Evolutionary conservation across 2,113 vertebrate species (phyloP).

Genomic region (Marcusenius ussheri): DNA sequence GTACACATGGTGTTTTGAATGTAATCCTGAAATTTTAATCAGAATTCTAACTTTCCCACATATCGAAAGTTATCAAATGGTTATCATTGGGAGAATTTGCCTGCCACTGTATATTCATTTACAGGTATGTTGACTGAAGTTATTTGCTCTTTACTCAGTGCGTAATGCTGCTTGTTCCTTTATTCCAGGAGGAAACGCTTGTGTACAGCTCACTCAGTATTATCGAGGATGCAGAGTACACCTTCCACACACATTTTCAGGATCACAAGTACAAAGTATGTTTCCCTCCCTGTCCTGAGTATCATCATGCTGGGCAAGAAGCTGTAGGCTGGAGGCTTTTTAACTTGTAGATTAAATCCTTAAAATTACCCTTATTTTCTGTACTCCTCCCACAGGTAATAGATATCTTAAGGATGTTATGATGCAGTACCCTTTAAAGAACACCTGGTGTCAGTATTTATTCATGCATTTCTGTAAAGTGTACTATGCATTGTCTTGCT

Average conservation of each 20-base stretch:
- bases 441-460: slow-evolving; percentile 2
- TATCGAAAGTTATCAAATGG: not conserved
- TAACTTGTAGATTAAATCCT: not conserved
- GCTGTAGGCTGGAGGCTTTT: not conserved
- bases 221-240: slow-evolving; percentile 60
- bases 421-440: not conserved
- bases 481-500: not conserved
- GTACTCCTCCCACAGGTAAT: not conserved
- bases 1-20: not conserved
- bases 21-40: not conserved
- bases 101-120: not conserved
- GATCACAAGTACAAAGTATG: slow-evolving; percentile 64
- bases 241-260: slow-evolving; percentile 49
- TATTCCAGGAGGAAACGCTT: slow-evolving; percentile 66
- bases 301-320: not conserved
- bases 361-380: not conserved
- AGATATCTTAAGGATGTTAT: not conserved
- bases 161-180: not conserved
- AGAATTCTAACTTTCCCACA: not conserved
- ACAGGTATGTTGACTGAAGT: not conserved
- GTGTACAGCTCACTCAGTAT: slow-evolving; percentile 64
- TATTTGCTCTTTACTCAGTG: not conserved
- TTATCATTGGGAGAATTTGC: not conserved
- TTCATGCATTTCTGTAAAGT: not conserved
- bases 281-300: not conserved